Evolutionary conservation across 2,888 invertebrate genomes (phyloP), one percentile per base, ranked within the genome.

Genomic region (Drosophila setosimentum): DNA sequence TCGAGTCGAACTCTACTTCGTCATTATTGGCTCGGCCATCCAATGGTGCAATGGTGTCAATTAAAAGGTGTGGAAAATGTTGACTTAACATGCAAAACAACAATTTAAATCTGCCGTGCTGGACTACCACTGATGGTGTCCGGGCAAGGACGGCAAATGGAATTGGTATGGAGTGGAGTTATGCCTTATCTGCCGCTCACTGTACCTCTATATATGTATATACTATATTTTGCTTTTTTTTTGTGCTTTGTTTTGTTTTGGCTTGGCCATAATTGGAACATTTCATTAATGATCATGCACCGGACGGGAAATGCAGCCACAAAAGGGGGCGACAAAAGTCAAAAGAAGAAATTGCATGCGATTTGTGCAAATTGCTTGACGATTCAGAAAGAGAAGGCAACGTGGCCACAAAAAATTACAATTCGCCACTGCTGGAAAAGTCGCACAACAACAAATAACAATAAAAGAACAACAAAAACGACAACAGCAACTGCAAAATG

Each of bases 331-430:
- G 59, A 53, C 54, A 62, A 62, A 72, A 72, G 62, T 62, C 63
- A 62, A 68, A 83, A 76, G 73, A 80, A 65, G 49, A 75, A 79
- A 82, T 83, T 80, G 82, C 82, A 78, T 81, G 78, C 76, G 80
- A 74, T 76, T 87, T 65, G 88, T 63, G 88, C 74, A 83, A 84
- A 85, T 83, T 71, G 74, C 75, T 78, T 82, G 78, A 89, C 83
- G 78, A 89, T 83, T 91, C 82, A 88, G 91, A 90, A 90, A 87
- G 91, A 90, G 91, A 91, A 78, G 85, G 87, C 74, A 59, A 77
- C 57, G 37, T 54, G 40, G 55, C 45, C 63, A 70, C 57, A 54
- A 62, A 70, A 40, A 64, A 76, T 61, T 69, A 76, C 69, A 68
- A 82, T 76, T 79, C 51, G 58, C 62, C 59, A 68, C 64, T 53